Evolutionary conservation across 2,113 vertebrate species (phyloP).

Genomic region (Nothoprocta pentlandii): DNA sequence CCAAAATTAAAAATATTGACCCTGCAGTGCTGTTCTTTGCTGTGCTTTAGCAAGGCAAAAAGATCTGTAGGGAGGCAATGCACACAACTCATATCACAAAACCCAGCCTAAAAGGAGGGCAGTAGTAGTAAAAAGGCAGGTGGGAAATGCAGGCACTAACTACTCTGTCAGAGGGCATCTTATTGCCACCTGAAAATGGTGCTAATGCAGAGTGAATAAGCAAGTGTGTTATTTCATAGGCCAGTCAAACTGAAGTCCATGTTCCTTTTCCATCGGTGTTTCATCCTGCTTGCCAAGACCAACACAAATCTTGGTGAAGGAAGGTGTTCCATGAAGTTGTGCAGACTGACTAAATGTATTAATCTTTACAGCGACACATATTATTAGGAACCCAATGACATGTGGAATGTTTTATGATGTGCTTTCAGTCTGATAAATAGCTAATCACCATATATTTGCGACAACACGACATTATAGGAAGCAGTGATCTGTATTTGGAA

Average conservation of each 20-base stretch:
- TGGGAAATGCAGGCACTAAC: neutral
- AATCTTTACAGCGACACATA: constrained; percentile 35
- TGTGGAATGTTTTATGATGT: constrained; percentile 49
- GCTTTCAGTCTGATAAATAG: constrained; percentile 44
- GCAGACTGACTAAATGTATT: constrained; percentile 31
- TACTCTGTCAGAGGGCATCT: rapidly evolving
- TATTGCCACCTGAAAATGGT: neutral
- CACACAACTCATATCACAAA: neutral
- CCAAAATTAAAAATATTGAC: constrained; percentile 8
- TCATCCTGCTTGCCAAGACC: constrained; percentile 15
- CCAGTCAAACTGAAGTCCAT: neutral
- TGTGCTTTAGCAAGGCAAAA: neutral
- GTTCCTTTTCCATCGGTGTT: constrained; percentile 10
- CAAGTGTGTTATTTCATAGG: neutral
- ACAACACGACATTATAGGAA: constrained; percentile 42
- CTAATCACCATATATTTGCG: constrained; percentile 51
- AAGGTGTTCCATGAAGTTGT: constrained; percentile 33
- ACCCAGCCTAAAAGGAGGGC: neutral
- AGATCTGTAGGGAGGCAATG: neutral
- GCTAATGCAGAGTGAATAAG: neutral
- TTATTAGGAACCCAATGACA: constrained; percentile 32
- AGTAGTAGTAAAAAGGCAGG: neutral
- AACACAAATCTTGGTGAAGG: constrained; percentile 28
- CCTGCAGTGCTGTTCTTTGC: neutral
- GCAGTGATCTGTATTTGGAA: constrained; percentile 4